These are phyloP conservation scores for Amblyopsis rosae DNA, from an alignment of 2,113 vertebrate genomes.

Conservation along the genomic window DNA sequence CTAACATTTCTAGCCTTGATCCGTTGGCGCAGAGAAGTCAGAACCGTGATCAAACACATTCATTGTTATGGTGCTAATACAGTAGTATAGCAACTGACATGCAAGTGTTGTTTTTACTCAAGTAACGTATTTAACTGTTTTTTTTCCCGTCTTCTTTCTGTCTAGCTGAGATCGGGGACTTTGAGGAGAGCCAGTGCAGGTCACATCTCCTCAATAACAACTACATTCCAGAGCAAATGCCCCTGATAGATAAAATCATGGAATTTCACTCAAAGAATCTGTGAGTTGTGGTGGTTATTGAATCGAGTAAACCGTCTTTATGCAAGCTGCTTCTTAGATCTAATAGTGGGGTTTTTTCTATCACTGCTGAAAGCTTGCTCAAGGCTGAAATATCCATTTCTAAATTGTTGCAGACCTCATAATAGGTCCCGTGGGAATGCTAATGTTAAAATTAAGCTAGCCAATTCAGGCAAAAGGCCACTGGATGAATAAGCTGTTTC, in stretches of 20 bases:
- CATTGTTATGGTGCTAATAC: neutral
- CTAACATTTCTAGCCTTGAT: slow-evolving; percentile 22
- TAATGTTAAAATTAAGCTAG: slow-evolving; percentile 44
- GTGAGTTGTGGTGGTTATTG: slow-evolving; percentile 75
- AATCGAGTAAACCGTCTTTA: neutral
- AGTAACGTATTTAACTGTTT: neutral
- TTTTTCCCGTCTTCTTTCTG: slow-evolving; percentile 13
- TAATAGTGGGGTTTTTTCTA: slow-evolving; percentile 12
- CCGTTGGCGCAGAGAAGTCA: neutral
- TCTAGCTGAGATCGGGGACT: slow-evolving; percentile 97
- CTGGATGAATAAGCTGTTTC: slow-evolving; percentile 43
- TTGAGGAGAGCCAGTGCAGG: slow-evolving; percentile 89
- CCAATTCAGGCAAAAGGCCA: slow-evolving; percentile 37
- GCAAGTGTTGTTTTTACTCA: neutral
- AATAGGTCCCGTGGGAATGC: slow-evolving; percentile 15
- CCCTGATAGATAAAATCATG: slow-evolving; percentile 93
- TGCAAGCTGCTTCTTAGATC: slow-evolving; percentile 3
- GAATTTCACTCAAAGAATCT: slow-evolving; percentile 91
- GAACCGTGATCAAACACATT: slow-evolving; percentile 17
- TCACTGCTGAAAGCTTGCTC: slow-evolving; percentile 13
- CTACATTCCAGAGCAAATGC: slow-evolving; percentile 95
- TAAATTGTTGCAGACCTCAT: slow-evolving; percentile 34
- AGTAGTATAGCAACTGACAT: neutral
- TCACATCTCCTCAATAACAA: slow-evolving; percentile 95
- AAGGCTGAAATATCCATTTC: slow-evolving; percentile 13